A percentile compares a stretch with the other conserved stretches of the same genome.
Evolutionary conservation across 2,888 invertebrate genomes (phyloP).

Genomic region (Ectropis crepuscularia): DNA sequence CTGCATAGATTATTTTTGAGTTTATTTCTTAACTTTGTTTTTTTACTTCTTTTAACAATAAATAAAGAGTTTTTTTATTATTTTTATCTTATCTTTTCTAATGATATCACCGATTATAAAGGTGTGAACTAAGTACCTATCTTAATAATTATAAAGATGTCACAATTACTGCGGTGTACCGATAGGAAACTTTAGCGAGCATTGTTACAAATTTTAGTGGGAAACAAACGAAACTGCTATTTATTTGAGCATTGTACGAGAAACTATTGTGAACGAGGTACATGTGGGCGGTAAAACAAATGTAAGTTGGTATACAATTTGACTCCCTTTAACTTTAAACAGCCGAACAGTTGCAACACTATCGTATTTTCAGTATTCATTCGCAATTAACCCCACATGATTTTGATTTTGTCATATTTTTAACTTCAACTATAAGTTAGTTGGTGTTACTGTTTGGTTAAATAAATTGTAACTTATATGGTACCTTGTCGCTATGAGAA

Average conservation of each 20-base stretch:
- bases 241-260: slow-evolving; percentile 28
- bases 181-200: slow-evolving; percentile 4
- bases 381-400: neutral
- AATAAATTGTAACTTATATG: neutral
- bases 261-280: slow-evolving; percentile 24
- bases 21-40: too few relatives aligned
- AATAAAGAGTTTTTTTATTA: too few relatives aligned
- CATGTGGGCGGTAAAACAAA: slow-evolving; percentile 16
- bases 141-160: neutral
- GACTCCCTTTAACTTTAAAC: neutral
- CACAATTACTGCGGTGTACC: neutral
- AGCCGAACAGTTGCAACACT: neutral
- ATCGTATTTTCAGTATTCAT: neutral
- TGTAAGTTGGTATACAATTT: slow-evolving; percentile 1
- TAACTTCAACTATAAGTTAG: neutral
- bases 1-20: too few relatives aligned
- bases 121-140: neutral
- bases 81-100: too few relatives aligned
- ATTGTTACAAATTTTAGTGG: slow-evolving; percentile 7
- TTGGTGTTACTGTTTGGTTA: neutral
- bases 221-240: slow-evolving; percentile 28
- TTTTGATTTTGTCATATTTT: neutral
- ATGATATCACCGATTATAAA: neutral
- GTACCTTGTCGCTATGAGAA: slow-evolving; percentile 6
- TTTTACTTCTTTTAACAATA: too few relatives aligned